These are phyloP conservation scores for Campoplex capitator DNA, from an alignment of 2,888 invertebrate genomes.

Conservation along the genomic window DNA sequence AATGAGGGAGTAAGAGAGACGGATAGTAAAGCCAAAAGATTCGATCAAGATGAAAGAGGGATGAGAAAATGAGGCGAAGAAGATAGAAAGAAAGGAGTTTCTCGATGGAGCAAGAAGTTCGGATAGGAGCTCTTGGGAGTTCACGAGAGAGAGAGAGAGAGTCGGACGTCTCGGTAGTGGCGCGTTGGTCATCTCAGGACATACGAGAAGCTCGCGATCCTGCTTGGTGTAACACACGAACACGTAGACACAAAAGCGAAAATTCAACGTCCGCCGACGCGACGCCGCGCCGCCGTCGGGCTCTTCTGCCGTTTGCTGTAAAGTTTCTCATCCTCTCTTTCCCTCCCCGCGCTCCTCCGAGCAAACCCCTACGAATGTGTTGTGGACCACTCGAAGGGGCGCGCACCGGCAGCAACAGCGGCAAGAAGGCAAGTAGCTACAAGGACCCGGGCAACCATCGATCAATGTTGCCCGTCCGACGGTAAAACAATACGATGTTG, in stretches of 20 bases:
- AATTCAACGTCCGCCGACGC: constrained; percentile 68
- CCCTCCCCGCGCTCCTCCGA: not conserved
- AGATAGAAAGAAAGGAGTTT: constrained; percentile 54
- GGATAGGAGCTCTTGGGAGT: constrained; percentile 68
- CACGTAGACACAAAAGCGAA: constrained; percentile 33
- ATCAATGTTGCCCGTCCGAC: constrained; percentile 83
- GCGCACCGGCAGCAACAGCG: constrained; percentile 61
- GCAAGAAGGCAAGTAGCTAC: constrained; percentile 80
- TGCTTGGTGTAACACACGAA: constrained; percentile 43
- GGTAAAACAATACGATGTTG: constrained; percentile 85
- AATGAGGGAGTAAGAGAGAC: not conserved
- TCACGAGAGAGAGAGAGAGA: constrained; percentile 57
- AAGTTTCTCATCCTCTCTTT: constrained; percentile 46
- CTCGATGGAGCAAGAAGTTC: constrained; percentile 75
- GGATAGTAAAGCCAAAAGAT: not conserved
- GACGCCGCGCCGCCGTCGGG: constrained; percentile 62
- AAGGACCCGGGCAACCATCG: constrained; percentile 80
- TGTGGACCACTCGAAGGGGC: constrained; percentile 66
- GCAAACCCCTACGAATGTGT: constrained; percentile 70
- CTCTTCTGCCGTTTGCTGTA: constrained; percentile 48
- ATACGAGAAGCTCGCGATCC: constrained; percentile 69
- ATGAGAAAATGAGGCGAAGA: constrained; percentile 44
- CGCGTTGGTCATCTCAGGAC: constrained; percentile 75
- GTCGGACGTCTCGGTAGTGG: constrained; percentile 65
- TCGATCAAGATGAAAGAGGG: constrained; percentile 43